Evolutionary conservation across 2,797 vertebrate genomes (phyloP).

Genomic region (Garrulus glandarius): DNA sequence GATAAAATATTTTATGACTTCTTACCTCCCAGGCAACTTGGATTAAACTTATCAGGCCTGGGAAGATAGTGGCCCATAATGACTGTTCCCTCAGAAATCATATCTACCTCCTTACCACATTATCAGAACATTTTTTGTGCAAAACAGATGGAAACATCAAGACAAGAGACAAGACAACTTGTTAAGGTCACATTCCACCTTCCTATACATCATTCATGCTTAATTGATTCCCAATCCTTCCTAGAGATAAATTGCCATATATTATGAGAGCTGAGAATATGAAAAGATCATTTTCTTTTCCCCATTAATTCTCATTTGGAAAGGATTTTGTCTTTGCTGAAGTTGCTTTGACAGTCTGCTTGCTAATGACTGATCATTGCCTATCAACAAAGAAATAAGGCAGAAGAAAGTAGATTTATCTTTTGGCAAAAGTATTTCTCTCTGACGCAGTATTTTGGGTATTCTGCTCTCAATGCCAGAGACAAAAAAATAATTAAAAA

Average conservation of each 20-base stretch:
- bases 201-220: constrained; percentile 71
- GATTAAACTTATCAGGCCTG: constrained; percentile 74
- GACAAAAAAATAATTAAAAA: background rate
- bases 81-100: constrained; percentile 65
- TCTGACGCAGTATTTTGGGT: constrained; percentile 27
- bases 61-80: constrained; percentile 71
- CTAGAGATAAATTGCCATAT: constrained; percentile 64
- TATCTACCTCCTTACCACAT: constrained; percentile 48
- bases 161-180: constrained; percentile 66
- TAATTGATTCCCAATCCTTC: constrained; percentile 70
- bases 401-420: constrained; percentile 46
- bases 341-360: constrained; percentile 61
- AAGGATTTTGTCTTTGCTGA: constrained; percentile 63
- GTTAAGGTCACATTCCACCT: constrained; percentile 72
- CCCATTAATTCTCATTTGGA: constrained; percentile 70
- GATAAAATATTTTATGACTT: constrained; percentile 81
- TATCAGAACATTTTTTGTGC: constrained; percentile 56
- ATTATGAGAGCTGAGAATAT: constrained; percentile 63
- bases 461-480: background rate
- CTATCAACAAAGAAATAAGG: constrained; percentile 54
- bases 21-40: constrained; percentile 78
- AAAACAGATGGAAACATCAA: constrained; percentile 74
- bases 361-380: constrained; percentile 64
- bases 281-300: constrained; percentile 71
- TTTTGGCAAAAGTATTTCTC: constrained; percentile 43